Evolutionary conservation across 1,140 invertebrate species (phyloP).

Genomic region (Lordiphosa collinella): DNA sequence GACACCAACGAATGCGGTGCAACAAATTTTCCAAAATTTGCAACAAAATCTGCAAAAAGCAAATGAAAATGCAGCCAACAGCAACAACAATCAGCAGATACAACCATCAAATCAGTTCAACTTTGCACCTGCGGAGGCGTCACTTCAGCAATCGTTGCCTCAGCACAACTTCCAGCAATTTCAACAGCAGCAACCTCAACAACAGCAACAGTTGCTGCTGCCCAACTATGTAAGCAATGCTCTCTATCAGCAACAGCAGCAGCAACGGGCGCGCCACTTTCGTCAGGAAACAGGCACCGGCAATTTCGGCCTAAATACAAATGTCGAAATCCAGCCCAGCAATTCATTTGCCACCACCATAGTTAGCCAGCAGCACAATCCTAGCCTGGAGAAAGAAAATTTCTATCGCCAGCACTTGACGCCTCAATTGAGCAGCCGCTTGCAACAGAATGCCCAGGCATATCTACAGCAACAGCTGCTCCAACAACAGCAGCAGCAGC

Average conservation of each 20-base stretch:
- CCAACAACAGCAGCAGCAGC: constrained; percentile 44
- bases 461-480: constrained; percentile 64
- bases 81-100: constrained; percentile 39
- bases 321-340: constrained; percentile 61
- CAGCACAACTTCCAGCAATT: constrained; percentile 73
- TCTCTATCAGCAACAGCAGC: constrained; percentile 60
- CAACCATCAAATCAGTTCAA: constrained; percentile 72
- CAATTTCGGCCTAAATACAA: constrained; percentile 76
- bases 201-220: constrained; percentile 50
- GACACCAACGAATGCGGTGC: constrained; percentile 58
- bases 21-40: constrained; percentile 75
- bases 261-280: constrained; percentile 77
- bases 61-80: constrained; percentile 39
- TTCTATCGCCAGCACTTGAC: constrained; percentile 74
- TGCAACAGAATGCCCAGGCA: constrained; percentile 73
- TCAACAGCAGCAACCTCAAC: constrained; percentile 50
- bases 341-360: constrained; percentile 61
- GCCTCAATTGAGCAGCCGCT: constrained; percentile 63
- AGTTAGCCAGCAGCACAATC: constrained; percentile 54
- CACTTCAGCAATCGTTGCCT: constrained; percentile 58
- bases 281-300: constrained; percentile 80
- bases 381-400: constrained; percentile 68
- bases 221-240: constrained; percentile 67
- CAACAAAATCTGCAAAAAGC: constrained; percentile 68
- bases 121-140: constrained; percentile 65